Evolutionary conservation across 2,888 invertebrate genomes (phyloP), one percentile per base, ranked within the genome.

Genomic region (Melinaea menophilus): DNA sequence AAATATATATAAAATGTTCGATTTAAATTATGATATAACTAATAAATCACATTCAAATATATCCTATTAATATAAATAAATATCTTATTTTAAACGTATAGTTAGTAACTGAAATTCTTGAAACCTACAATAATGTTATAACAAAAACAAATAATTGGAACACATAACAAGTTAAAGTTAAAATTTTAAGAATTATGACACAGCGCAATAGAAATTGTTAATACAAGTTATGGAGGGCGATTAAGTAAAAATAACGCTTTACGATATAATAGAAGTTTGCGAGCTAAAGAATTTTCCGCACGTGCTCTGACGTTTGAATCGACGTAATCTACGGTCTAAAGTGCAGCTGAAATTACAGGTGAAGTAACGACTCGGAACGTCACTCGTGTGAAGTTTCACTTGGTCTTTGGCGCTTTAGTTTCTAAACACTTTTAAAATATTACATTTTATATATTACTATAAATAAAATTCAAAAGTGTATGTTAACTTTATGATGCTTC

Each of bases 181-280:
- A 41, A 41, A 41, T 41, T 41, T 9, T 41, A 9, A 9, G 9
- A 41, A 9, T 3, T 9, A 41, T 41, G 7, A 41, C 41, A 41
- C 41, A 41, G 9, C 11, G 41, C 41, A 41, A 41, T 41, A 41
- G 41, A 41, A 41, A 41, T 41, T 41, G 7, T 41, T 41, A 41
- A 37, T 37, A 37, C 47, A 4, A 47, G 48, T 51, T 51, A 51
- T 51, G 31, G 51, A 31, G 31, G 31, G 51, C 51, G 51, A 51
- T 51, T 41, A 56, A 63, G 51, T 62, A 67, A 69, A 67, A 70
- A 67, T 70, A 67, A 56, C 57, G 55, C 58, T 68, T 62, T 64
- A 66, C 64, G 64, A 62, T 66, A 59, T 47, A 64, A 67, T 76
- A 69, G 72, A 68, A 74, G 75, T 78, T 79, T 74, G 71, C 72